Base-by-base conservation (phyloP, 23 tunicate genomes). In the Phallusia fumigata region DNA sequence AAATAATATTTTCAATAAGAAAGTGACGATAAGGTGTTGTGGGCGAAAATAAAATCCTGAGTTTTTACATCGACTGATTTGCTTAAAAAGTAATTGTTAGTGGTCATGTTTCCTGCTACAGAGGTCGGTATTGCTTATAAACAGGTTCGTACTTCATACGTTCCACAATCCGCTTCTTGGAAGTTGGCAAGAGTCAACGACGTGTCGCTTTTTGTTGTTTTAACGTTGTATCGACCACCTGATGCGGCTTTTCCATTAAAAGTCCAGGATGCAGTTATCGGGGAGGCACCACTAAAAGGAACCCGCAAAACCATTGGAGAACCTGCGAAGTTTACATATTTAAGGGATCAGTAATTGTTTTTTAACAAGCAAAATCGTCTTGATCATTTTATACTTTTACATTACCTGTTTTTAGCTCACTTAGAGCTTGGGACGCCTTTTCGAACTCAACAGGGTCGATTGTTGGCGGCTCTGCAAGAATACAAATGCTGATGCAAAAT, bases 401-500 rank as follows among this genome's bases (percentile, higher is more conserved):
- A 40, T 31, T 53, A 89, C 94, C 94, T 30, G 83, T 83, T 64
- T 80, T 79, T 10, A 94, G 64, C 30, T 84, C 83, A 19, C 80
- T 81, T 19, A 94, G n/a, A 18, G 84, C 64, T 45, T 94, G 75
- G 15, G 89, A 87, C 65, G 84, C 82, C 73, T 86, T 84, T 78
- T 94, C 90, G 78, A 94, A 94, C 77, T 94, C 91, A 12, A 45
- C 90, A 22, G 90, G 79, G 65, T 94, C 91, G 52, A 94, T 87
- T 0, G 98, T 52, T 11, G 98, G 98, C 12, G 98, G 98, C 65
- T 94, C 98, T 94, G 76, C n/a, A n/a, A n/a, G n/a, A n/a, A n/a
- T n/a, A n/a, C n/a, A n/a, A n/a, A n/a, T n/a, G n/a, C n/a, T n/a
- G n/a, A n/a, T n/a, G n/a, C n/a, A n/a, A n/a, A n/a, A n/a, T n/a